Base-by-base conservation (phyloP, 2,113 vertebrate genomes). In the Marmota monax region DNA sequence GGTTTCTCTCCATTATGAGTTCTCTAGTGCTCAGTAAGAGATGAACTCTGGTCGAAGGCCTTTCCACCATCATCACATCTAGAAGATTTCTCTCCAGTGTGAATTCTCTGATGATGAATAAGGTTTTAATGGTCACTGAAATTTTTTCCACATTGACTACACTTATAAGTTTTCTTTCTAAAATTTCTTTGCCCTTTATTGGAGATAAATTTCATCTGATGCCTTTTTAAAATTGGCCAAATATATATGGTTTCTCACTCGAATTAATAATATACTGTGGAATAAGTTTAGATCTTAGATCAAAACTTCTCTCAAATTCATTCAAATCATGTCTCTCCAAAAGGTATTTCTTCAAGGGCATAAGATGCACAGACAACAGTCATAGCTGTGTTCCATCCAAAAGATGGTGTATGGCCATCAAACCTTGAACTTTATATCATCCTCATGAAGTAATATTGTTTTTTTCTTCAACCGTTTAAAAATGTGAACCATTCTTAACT, bases 271-370 rank as follows among this genome's bases (percentile, higher is more conserved):
- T 51, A 73, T 73, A 27, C 5, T 11, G 10, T 82, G 53, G 39
- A 72, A 17, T 74, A 74, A 56, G 14, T 65, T 83, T 74, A 27
- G 56, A 65, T 74, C 69, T 88, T 65, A 76, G 20, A 65, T 53
- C 42, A 73, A 94, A 88, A 73, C 20, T 53, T 88, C 39, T 53
- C 78, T 83, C 67, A 82, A 88, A 74, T 18, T 88, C 69, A 74
- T 65, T 83, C 82, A 89, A 89, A 67, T 39, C 74, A n/a, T 89
- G 53, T 29, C 32, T 76, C 67, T 69, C 89, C 53, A 51, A 65
- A 83, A 14, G 78, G 32, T 45, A 76, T 39, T 94, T 83, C 58
- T 25, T 67, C 56, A 74, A 8, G 42, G 65, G 20, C n/a, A 51
- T 2, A 51, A 51, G 48, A 51, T 51, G 48, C 48, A 13, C 48